Evolutionary conservation across 2,888 invertebrate genomes (phyloP).

Genomic region (Caenorhabditis sp.): DNA sequence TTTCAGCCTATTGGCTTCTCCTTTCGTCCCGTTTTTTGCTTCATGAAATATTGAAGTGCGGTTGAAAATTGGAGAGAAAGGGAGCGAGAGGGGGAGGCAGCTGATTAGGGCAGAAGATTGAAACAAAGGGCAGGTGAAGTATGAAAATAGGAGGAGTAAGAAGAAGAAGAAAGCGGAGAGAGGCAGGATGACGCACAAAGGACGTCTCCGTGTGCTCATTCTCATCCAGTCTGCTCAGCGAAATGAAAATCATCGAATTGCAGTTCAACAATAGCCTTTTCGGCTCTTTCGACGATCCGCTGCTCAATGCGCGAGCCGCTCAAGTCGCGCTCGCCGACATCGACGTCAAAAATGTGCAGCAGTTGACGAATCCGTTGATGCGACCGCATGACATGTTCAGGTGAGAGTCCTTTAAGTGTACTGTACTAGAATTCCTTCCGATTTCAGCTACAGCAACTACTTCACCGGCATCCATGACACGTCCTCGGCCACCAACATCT

Average conservation of each 20-base stretch:
- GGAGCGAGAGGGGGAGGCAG: too few species aligned
- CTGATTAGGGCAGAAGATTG: too few species aligned
- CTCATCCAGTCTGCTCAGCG: too few species aligned
- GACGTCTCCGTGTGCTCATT: slow-evolving; percentile 6
- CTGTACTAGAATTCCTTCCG: neutral
- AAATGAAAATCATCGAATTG: slow-evolving; percentile 39
- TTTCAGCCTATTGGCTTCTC: slow-evolving; percentile 13
- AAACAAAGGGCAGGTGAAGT: slow-evolving; percentile 35
- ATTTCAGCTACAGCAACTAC: slow-evolving; percentile 66
- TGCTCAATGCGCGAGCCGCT: slow-evolving; percentile 71
- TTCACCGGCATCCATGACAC: slow-evolving; percentile 62
- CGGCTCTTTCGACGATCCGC: slow-evolving; percentile 71
- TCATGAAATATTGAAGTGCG: too few species aligned
- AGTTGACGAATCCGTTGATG: slow-evolving; percentile 68
- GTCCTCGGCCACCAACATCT: slow-evolving; percentile 58
- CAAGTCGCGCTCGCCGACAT: slow-evolving; percentile 74
- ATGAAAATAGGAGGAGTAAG: slow-evolving; percentile 12
- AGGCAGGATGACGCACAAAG: slow-evolving; percentile 29
- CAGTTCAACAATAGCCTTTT: slow-evolving; percentile 68
- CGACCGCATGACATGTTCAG: slow-evolving; percentile 76
- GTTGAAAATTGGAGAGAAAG: too few species aligned
- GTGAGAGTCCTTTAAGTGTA: too few species aligned
- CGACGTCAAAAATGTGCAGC: slow-evolving; percentile 75
- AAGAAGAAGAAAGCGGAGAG: too few species aligned
- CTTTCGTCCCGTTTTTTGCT: slow-evolving; percentile 8